These are phyloP conservation scores for Euplexia lucipara DNA, from an alignment of 2,888 invertebrate species.

Conservation along the genomic window DNA sequence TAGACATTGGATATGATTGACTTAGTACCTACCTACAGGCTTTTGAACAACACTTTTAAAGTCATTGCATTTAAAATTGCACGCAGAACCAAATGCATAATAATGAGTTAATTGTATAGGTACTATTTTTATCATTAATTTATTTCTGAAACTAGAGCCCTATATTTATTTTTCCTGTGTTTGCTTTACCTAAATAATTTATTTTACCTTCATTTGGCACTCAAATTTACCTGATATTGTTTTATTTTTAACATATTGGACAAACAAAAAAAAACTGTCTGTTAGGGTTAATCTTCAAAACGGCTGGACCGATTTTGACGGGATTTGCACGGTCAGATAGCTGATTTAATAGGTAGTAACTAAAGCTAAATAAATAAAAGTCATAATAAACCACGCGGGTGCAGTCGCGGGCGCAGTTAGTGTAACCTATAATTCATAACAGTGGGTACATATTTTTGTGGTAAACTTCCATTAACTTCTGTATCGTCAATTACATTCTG, in stretches of 20 bases:
- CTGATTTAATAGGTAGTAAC: too few relatives aligned
- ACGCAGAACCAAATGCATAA: background rate
- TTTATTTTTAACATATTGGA: background rate
- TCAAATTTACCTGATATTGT: constrained; percentile 34
- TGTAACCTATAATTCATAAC: too few relatives aligned
- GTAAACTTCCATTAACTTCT: constrained; percentile 9
- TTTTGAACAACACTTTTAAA: background rate
- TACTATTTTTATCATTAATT: constrained; percentile 2
- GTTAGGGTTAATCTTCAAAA: too few relatives aligned
- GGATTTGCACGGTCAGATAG: too few relatives aligned
- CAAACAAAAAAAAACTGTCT: background rate
- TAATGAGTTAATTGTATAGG: background rate
- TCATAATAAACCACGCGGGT: too few relatives aligned
- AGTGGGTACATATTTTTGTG: background rate
- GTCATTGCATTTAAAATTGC: background rate
- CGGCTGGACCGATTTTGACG: too few relatives aligned
- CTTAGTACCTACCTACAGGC: too few relatives aligned
- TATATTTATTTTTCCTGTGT: constrained; percentile 29
- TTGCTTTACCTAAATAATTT: constrained; percentile 10
- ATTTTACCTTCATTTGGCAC: constrained; percentile 12
- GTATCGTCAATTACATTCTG: constrained; percentile 9
- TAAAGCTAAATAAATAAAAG: too few relatives aligned
- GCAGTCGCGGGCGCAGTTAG: too few relatives aligned
- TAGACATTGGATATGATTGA: too few relatives aligned
- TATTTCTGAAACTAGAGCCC: constrained; percentile 11